phyloP scores from a whole-genome alignment of 2,797 vertebrate species.

The Champsocephalus gunnari region DNA sequence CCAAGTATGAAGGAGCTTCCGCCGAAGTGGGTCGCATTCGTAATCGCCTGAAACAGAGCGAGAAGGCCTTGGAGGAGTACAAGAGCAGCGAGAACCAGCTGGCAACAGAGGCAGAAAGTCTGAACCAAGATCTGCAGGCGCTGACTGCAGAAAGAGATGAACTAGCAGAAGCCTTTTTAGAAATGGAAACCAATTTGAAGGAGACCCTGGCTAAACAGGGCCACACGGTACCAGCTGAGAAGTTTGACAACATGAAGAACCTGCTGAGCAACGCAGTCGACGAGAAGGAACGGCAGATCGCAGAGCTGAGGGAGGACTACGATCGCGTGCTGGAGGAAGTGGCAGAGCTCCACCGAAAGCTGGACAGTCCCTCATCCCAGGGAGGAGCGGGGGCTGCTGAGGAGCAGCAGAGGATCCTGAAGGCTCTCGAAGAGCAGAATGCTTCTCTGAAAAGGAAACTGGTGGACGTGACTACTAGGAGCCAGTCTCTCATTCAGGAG shows the following conservation, averaged over 20 bases:
- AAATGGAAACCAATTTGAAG: constrained; percentile 85
- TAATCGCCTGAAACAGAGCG: constrained; percentile 93
- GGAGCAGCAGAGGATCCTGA: constrained; percentile 86
- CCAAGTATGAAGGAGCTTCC: constrained; percentile 94
- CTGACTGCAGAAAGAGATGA: constrained; percentile 83
- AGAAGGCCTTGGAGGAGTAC: constrained; percentile 92
- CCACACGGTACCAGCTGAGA: constrained; percentile 84
- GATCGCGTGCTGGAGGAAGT: constrained; percentile 87
- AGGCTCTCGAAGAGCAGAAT: constrained; percentile 85
- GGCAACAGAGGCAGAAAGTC: constrained; percentile 85
- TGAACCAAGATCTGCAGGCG: constrained; percentile 86
- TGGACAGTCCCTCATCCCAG: constrained; percentile 78
- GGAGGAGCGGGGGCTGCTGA: constrained; percentile 71
- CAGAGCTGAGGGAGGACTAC: constrained; percentile 87
- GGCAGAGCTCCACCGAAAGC: constrained; percentile 84
- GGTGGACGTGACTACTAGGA: constrained; percentile 85
- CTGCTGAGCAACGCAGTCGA: constrained; percentile 87
- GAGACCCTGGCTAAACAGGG: constrained; percentile 79
- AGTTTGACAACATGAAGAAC: constrained; percentile 94
- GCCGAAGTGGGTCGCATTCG: constrained; percentile 93
- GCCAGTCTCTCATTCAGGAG: constrained; percentile 89
- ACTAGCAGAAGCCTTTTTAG: constrained; percentile 70
- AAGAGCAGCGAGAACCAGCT: constrained; percentile 89
- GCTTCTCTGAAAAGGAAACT: constrained; percentile 85
- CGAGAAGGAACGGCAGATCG: constrained; percentile 89